Evolutionary conservation across 1,140 invertebrate species (phyloP), one percentile per base, ranked within the genome.

Genomic region (Heliconius melpomene): DNA sequence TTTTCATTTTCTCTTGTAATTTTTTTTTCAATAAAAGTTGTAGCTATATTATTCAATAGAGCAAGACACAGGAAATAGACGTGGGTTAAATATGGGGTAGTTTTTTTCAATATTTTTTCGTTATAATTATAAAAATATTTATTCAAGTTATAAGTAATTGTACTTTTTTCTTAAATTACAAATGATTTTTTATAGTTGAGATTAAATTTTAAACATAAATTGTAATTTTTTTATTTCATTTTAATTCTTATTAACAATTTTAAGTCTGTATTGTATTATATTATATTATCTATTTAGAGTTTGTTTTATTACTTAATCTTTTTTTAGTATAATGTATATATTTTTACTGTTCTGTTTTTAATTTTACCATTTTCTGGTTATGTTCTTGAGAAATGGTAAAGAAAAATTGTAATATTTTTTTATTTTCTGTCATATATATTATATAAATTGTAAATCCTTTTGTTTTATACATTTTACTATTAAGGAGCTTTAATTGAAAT

Each of bases 401-500:
- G 57, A 52, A 20, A 52, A 8, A 20, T 52, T 52, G 50, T 20
- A 20, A 7, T 29, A 16, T 5, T 66, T 66, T 66, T 66, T 66
- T 29, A 29, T 66, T 29, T 66, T 29, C 60, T 66, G 26, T 66
- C 60, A 23, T 57, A 57, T 66, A 29, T 66, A 26, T 26, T 26
- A 26, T 29, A 26, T 20, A 7, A 26, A 66, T 13, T 66, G 9
- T 66, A 29, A 66, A 66, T 26, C 9, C 23, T 3, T 57, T 57
- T n/a, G 20, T 57, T 66, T 16, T 29, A 66, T 26, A 66, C 26
- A 26, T 26, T 66, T 66, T 57, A 57, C 7, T 57, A 57, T 57
- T 66, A 66, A 66, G 60, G 60, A 66, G 60, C 60, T 66, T 66
- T 66, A 66, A 66, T 66, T 66, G 60, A 66, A 29, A 66, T 26